Evolutionary conservation across 2,888 invertebrate species (phyloP).

Genomic region (Patella pellucida): DNA sequence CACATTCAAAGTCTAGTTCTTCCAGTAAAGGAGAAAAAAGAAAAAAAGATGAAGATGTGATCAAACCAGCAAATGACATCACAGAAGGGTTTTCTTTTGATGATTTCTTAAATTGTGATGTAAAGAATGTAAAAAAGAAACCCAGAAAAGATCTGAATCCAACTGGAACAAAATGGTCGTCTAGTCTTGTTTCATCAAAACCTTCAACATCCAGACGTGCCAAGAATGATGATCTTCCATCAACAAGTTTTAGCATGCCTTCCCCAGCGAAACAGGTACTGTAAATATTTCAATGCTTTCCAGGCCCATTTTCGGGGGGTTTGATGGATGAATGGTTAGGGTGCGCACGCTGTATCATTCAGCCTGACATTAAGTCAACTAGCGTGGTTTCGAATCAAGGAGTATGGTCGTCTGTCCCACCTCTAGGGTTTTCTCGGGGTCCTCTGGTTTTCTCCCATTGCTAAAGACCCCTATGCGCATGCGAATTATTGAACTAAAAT

Average conservation of each 20-base stretch:
- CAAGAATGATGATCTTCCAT: not conserved
- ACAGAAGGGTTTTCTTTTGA: conserved; percentile 35
- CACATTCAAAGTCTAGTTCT: not conserved
- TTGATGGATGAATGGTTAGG: not conserved
- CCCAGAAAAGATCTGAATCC: conserved; percentile 19
- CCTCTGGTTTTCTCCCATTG: no score
- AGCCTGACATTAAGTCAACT: no score
- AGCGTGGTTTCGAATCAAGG: no score
- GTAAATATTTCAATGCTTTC: conserved; percentile 14
- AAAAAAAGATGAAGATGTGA: conserved; percentile 16
- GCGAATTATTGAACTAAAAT: no score
- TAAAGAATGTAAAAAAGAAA: conserved; percentile 28
- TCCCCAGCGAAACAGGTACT: conserved; percentile 43
- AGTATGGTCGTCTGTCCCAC: no score
- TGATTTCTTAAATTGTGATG: conserved; percentile 43
- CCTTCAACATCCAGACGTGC: not conserved
- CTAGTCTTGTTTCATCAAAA: not conserved
- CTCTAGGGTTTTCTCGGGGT: no score
- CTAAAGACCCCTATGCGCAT: no score
- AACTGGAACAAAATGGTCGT: not conserved
- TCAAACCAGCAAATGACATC: not conserved
- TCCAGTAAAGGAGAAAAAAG: conserved; percentile 12
- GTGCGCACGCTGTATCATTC: no score
- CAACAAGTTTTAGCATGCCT: conserved; percentile 23
- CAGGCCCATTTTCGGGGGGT: no score